Conservation (phyloP, 2,888 invertebrate genomes). For the Pristionchus entomophagus region DNA sequence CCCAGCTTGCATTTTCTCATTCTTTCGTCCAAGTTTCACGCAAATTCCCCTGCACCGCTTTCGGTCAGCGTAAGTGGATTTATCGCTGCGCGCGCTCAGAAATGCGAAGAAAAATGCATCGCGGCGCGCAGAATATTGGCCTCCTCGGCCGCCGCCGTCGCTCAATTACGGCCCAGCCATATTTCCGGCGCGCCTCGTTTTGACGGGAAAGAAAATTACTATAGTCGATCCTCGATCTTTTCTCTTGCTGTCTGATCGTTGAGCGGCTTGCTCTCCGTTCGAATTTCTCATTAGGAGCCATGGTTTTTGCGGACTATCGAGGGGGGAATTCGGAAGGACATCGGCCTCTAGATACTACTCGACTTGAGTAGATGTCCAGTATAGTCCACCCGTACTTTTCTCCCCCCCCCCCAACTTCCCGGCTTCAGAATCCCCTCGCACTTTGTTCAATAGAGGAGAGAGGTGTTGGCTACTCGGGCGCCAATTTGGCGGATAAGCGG, state of each 20-base stretch:
- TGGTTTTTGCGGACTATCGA: neutral
- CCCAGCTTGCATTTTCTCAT: neutral
- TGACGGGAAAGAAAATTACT: neutral
- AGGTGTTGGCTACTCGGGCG: neutral
- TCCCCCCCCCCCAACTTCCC: neutral
- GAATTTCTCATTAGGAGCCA: slow-evolving; percentile 9
- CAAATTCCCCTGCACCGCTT: neutral
- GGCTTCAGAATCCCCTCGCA: slow-evolving; percentile 4
- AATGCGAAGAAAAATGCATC: neutral
- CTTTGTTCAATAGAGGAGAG: neutral
- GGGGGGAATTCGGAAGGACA: neutral
- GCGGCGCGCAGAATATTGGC: neutral
- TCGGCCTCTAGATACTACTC: neutral
- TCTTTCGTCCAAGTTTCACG: neutral
- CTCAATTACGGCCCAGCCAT: neutral
- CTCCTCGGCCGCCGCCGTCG: neutral
- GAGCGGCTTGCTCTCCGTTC: neutral
- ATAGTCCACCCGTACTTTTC: neutral
- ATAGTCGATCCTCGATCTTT: neutral
- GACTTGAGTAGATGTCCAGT: neutral
- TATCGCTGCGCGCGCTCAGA: slow-evolving; percentile 1
- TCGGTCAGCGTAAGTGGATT: neutral
- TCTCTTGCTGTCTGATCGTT: neutral
- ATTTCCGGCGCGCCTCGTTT: neutral
- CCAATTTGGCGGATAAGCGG: no score